Evolutionary conservation across 2,888 invertebrate genomes (phyloP).

Genomic region (Globia sparganii): DNA sequence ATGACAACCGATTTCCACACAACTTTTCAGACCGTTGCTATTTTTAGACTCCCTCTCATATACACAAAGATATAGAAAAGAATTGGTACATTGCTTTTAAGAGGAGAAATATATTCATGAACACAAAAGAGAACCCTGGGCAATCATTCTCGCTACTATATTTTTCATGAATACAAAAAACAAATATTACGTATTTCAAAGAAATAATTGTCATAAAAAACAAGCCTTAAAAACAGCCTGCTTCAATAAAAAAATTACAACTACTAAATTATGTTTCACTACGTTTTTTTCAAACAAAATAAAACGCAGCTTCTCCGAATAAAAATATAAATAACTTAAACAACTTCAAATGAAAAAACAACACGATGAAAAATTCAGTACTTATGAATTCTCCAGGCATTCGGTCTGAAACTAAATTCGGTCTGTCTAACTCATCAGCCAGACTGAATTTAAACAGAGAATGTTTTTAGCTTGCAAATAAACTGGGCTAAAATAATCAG

Average conservation of each 20-base stretch:
- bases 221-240: neutral
- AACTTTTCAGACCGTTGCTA: neutral
- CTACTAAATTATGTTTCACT: neutral
- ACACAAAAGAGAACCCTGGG: neutral
- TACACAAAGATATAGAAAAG: too few species aligned
- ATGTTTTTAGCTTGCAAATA: conserved; percentile 36
- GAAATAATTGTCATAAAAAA: neutral
- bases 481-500: conserved; percentile 24
- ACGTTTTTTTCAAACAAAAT: neutral
- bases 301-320: neutral
- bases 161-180: neutral
- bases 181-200: neutral
- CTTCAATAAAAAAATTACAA: neutral
- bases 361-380: conserved; percentile 1
- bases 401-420: conserved; percentile 17
- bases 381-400: conserved; percentile 19
- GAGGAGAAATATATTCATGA: neutral
- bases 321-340: neutral
- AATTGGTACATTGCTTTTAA: neutral
- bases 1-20: neutral
- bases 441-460: conserved; percentile 23
- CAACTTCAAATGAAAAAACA: conserved; percentile 15
- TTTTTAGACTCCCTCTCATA: neutral
- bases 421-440: conserved; percentile 22
- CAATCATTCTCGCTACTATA: neutral